Evolutionary conservation across 2,797 vertebrate species (phyloP).

Genomic region (Hippopotamyrus pictus): DNA sequence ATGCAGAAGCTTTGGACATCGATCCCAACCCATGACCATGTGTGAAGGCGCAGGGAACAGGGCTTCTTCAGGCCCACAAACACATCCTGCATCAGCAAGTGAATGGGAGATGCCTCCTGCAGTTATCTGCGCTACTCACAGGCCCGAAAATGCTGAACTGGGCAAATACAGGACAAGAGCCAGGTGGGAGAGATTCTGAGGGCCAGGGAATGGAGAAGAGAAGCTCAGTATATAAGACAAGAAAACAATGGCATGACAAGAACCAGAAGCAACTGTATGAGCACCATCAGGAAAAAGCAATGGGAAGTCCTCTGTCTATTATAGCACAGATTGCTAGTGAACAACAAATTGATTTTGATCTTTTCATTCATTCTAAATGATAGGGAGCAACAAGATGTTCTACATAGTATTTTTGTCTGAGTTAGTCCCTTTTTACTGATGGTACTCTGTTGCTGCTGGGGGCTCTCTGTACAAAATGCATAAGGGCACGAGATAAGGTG

Average conservation of each 20-base stretch:
- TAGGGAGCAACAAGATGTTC: background rate
- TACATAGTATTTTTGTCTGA: background rate
- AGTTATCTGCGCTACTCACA: background rate
- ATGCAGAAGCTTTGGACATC: conserved; percentile 68
- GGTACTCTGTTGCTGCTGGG: conserved; percentile 74
- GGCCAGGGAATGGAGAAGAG: conserved; percentile 8
- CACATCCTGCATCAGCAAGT: conserved; percentile 66
- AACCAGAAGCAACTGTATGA: conserved; percentile 2
- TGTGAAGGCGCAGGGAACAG: conserved; percentile 45
- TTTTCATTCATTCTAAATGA: conserved; percentile 1
- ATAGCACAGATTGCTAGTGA: background rate
- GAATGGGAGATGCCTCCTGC: conserved; percentile 48
- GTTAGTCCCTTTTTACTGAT: conserved; percentile 30
- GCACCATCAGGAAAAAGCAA: background rate
- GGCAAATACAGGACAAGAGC: background rate
- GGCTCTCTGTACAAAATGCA: conserved; percentile 65
- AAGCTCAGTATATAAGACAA: conserved; percentile 22
- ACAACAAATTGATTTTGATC: background rate
- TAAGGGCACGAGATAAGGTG: conserved; percentile 45
- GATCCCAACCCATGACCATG: conserved; percentile 58
- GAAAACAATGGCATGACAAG: conserved; percentile 24
- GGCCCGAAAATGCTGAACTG: background rate
- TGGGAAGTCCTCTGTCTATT: background rate
- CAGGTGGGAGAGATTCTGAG: background rate
- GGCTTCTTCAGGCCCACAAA: conserved; percentile 51